These are phyloP conservation scores for Distichodus sexfasciatus DNA, from an alignment of 2,797 vertebrate genomes.

Conservation along the genomic window DNA sequence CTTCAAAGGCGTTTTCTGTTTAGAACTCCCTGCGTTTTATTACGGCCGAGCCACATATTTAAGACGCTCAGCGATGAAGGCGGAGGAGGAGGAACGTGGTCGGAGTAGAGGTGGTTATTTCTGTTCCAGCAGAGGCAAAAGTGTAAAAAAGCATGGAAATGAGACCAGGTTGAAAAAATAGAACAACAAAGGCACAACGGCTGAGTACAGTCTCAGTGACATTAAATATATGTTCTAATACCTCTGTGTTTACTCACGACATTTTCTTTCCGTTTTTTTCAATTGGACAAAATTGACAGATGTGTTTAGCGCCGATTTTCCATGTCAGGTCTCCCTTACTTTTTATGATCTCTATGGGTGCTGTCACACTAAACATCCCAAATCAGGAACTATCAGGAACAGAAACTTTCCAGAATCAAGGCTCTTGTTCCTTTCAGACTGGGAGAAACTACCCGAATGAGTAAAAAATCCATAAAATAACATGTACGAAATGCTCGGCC, in stretches of 20 bases:
- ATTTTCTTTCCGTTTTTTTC: not conserved
- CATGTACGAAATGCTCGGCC: no score
- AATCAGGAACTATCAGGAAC: no score
- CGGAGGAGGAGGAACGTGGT: conserved; percentile 13
- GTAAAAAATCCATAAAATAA: no score
- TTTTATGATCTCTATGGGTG: no score
- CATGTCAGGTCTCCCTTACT: no score
- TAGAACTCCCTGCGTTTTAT: conserved; percentile 52
- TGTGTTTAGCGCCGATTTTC: no score
- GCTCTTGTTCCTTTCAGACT: no score
- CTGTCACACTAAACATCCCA: no score
- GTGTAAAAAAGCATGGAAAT: conserved; percentile 46
- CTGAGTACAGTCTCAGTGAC: not conserved
- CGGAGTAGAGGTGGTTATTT: conserved; percentile 60
- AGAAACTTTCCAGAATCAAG: no score
- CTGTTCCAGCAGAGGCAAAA: conserved; percentile 59
- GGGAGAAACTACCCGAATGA: no score
- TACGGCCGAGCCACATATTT: conserved; percentile 24
- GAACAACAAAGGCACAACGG: not conserved
- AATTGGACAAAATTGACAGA: no score
- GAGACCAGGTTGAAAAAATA: not conserved
- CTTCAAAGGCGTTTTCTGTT: conserved; percentile 56
- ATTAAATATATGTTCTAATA: not conserved
- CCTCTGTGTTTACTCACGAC: not conserved
- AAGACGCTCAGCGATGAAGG: conserved; percentile 25